Base-by-base conservation (phyloP, 2,888 invertebrate genomes). In the Conops quadrifasciatus region DNA sequence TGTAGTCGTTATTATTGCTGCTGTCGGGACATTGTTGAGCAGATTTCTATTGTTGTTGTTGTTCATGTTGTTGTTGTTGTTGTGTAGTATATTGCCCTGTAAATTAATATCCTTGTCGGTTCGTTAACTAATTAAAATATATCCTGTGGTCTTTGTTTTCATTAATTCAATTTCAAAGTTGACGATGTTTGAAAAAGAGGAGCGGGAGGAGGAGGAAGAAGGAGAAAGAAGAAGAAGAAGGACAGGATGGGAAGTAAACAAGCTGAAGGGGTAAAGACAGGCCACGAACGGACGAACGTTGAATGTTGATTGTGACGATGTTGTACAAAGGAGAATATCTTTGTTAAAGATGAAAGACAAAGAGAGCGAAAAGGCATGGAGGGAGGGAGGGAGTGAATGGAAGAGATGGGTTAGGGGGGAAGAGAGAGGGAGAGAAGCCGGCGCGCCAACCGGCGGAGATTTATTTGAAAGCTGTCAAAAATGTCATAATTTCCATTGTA, bases 101-200 rank as follows among this genome's bases (percentile, higher is more conserved):
- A 77, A 77, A 74, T 63, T 63, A 74, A 77, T 77, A 77, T 72
- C 74, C 64, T 77, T 77, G 77, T 77, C 77, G 77, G 77, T 73
- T 67, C 72, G 75, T 74, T 72, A 75, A 74, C 77, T 76, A 77
- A 77, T 77, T 77, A 77, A 77, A 77, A 74, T 74, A 75, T 75
- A 75, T 77, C 75, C 72, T 72, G 72, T 26, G 49, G 47, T 28
- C 60, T 56, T 71, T 72, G 74, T 74, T 70, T 70, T 60, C 47
- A 60, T 60, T 72, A 72, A 73, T 68, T 70, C 69, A 68, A 62
- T 62, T 63, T 63, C 63, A 63, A 63, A 16, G n/a, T 24, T 11
- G 56, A 24, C 24, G 56, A 4, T 21, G 58, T 24, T 24, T 24
- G 2, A 26, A 5, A 16, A 9, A 26, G 28, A 16, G 3, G 28